Conservation (phyloP, 2,888 invertebrate species). For the Achlya flavicornis region DNA sequence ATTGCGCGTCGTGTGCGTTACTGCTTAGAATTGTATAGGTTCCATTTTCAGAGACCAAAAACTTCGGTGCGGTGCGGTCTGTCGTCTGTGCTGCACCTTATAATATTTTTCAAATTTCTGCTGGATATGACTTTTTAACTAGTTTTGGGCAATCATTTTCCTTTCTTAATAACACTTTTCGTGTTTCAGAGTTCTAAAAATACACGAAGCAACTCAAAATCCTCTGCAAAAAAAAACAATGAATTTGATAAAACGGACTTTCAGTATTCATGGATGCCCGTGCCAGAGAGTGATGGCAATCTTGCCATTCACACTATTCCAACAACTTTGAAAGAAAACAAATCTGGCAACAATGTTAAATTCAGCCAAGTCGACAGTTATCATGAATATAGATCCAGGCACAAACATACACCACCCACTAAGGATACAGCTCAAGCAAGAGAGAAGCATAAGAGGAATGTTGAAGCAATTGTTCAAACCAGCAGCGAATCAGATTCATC, state of each 20-base stretch:
- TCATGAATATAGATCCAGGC: slow-evolving; percentile 74
- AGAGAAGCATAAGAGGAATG: slow-evolving; percentile 40
- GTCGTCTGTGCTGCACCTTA: too few relatives aligned
- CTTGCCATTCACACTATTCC: slow-evolving; percentile 72
- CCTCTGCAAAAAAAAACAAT: slow-evolving; percentile 40
- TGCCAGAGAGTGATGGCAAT: slow-evolving; percentile 70
- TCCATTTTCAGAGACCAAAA: too few relatives aligned
- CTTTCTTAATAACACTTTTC: neutral
- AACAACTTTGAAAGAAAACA: slow-evolving; percentile 51
- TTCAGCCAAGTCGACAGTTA: slow-evolving; percentile 73
- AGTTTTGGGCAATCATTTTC: too few relatives aligned
- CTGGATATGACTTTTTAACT: too few relatives aligned
- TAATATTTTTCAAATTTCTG: too few relatives aligned
- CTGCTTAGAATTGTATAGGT: too few relatives aligned
- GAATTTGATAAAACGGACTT: slow-evolving; percentile 52
- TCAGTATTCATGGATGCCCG: slow-evolving; percentile 78
- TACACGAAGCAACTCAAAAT: slow-evolving; percentile 42
- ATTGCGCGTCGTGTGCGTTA: too few relatives aligned
- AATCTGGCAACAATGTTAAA: slow-evolving; percentile 63
- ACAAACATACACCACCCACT: slow-evolving; percentile 77
- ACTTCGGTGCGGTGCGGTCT: too few relatives aligned
- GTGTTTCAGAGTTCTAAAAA: slow-evolving; percentile 46
- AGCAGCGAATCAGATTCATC: slow-evolving; percentile 46
- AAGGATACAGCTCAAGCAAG: slow-evolving; percentile 51
- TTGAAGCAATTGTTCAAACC: slow-evolving; percentile 53